Percentiles rank a stretch among this genome's conserved stretches.
phyloP scores from a whole-genome alignment of 2,113 vertebrate species.

The Anthoscopus minutus region DNA sequence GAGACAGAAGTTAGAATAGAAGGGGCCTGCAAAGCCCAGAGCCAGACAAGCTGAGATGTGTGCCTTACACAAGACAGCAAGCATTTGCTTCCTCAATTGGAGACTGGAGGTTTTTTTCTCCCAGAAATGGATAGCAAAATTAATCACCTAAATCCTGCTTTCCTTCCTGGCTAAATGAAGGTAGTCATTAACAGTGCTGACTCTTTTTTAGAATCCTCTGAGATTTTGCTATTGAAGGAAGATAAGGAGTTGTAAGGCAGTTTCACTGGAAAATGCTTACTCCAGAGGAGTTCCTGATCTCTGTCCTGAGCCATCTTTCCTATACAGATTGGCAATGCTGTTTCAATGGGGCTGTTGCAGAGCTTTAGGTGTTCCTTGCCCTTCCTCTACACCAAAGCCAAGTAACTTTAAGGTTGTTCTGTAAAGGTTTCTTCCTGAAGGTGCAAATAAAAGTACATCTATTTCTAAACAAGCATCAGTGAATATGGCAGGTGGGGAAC shows the following conservation, averaged over 20 bases:
- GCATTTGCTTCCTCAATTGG: background rate
- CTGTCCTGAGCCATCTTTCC: background rate
- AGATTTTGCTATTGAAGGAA: background rate
- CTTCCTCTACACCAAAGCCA: background rate
- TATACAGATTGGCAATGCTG: background rate
- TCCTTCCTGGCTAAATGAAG: background rate
- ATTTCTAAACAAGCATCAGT: background rate
- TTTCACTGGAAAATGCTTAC: background rate
- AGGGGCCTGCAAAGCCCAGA: background rate
- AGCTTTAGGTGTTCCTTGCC: background rate
- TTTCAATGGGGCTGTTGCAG: background rate
- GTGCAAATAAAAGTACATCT: background rate
- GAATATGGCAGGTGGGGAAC: background rate
- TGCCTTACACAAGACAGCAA: background rate
- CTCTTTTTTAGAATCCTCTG: background rate
- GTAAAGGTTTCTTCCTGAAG: background rate
- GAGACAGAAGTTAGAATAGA: conserved; percentile 17
- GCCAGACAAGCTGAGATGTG: background rate
- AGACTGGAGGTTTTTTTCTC: background rate
- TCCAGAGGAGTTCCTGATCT: background rate
- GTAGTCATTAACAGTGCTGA: background rate
- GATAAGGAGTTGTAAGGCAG: background rate
- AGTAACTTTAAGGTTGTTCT: background rate
- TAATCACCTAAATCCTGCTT: background rate
- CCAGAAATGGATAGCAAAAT: background rate